phyloP scores from a whole-genome alignment of 2,888 invertebrate species.

The Chalcosyrphus nemorum region DNA sequence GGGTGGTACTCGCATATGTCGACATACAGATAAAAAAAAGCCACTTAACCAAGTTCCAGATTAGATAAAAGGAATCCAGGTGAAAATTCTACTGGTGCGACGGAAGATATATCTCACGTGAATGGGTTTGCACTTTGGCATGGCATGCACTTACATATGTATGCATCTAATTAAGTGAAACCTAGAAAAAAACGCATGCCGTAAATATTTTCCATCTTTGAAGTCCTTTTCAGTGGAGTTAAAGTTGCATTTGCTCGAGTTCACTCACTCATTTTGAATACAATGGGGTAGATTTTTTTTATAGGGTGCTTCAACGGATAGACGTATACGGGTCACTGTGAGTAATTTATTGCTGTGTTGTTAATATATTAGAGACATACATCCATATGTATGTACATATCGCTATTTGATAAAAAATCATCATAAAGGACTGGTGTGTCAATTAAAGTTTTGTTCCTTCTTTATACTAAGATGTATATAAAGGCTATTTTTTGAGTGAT shows the following conservation, averaged over 20 bases:
- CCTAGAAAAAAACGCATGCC: conserved; percentile 21
- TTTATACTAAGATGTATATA: not conserved
- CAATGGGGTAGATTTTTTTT: conserved; percentile 8
- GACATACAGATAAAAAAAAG: conserved; percentile 44
- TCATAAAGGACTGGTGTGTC: not conserved
- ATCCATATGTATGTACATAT: too few relatives aligned
- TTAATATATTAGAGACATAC: not conserved
- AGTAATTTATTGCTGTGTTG: not conserved
- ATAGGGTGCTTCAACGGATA: conserved; percentile 4
- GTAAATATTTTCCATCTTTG: conserved; percentile 39
- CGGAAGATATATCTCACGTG: conserved; percentile 28
- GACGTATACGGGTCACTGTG: not conserved
- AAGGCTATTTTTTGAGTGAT: too few relatives aligned
- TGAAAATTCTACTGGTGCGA: conserved; percentile 47
- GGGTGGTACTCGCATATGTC: conserved; percentile 23
- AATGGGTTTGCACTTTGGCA: conserved; percentile 40
- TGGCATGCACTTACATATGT: conserved; percentile 32
- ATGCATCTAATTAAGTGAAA: conserved; percentile 64
- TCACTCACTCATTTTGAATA: conserved; percentile 39
- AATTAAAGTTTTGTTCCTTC: not conserved
- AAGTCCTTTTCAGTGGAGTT: conserved; percentile 34
- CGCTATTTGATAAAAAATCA: not conserved
- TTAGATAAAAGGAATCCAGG: conserved; percentile 63
- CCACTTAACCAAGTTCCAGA: conserved; percentile 68
- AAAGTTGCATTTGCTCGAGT: conserved; percentile 54